These are phyloP conservation scores for Hippolais icterina DNA, from an alignment of 2,113 vertebrate species.

Conservation along the genomic window DNA sequence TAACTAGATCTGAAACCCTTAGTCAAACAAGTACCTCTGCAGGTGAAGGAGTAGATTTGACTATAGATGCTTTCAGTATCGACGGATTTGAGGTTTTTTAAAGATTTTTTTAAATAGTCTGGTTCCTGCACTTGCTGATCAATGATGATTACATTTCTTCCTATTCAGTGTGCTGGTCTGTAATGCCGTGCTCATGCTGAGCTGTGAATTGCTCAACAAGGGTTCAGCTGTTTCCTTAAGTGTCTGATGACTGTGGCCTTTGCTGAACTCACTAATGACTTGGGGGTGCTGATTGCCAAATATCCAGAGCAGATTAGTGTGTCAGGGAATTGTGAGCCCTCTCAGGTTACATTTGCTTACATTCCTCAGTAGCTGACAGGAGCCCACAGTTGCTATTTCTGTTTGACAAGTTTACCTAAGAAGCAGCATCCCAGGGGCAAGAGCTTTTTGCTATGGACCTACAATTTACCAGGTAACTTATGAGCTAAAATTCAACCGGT, in stretches of 20 bases:
- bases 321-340: background rate
- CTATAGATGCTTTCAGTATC: background rate
- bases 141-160: background rate
- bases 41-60: background rate
- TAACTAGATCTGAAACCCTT: background rate
- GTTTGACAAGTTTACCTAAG: background rate
- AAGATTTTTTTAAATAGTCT: background rate
- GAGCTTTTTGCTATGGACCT: background rate
- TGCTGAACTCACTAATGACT: slow-evolving; percentile 10
- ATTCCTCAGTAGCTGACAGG: background rate
- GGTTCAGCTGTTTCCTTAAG: background rate
- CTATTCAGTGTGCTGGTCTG: background rate
- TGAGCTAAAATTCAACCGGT: background rate
- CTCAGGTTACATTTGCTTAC: background rate
- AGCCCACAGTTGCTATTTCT: background rate
- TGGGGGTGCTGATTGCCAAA: slow-evolving; percentile 1
- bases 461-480: background rate
- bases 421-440: background rate
- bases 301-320: background rate
- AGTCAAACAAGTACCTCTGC: background rate
- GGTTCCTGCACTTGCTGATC: background rate
- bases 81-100: background rate
- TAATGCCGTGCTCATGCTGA: background rate
- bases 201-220: slow-evolving; percentile 33
- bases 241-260: background rate